phyloP scores from a whole-genome alignment of 2,888 invertebrate species.

The Coelopa pilipes region DNA sequence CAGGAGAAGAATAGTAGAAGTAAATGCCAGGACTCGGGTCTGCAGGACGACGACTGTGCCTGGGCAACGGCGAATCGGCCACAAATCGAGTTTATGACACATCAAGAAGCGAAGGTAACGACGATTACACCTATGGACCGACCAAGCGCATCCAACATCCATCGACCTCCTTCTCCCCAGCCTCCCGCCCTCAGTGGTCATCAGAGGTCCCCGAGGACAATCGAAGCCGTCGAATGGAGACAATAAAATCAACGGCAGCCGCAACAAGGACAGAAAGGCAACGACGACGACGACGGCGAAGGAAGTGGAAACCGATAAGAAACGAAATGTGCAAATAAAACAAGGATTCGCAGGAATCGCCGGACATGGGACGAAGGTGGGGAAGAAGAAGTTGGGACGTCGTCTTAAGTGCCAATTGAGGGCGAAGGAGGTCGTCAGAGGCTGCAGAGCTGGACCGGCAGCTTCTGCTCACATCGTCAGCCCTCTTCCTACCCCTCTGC shows the following conservation, averaged over 20 bases:
- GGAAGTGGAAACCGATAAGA: constrained; percentile 30
- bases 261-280: no score
- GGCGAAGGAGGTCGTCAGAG: not conserved
- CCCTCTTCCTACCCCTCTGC: not conserved
- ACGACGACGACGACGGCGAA: not conserved
- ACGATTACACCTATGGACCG: constrained; percentile 8
- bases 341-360: constrained; percentile 7
- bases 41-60: constrained; percentile 5
- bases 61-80: constrained; percentile 24
- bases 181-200: not conserved
- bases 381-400: not conserved
- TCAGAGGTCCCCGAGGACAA: constrained; percentile 19
- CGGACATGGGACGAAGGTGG: no score
- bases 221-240: constrained; percentile 7
- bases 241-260: constrained; percentile 31
- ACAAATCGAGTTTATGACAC: constrained; percentile 50
- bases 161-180: no score
- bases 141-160: not conserved
- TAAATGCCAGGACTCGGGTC: no score
- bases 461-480: not conserved
- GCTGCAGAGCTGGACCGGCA: not conserved
- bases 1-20: no score
- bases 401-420: constrained; percentile 23
- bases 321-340: constrained; percentile 36
- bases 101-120: constrained; percentile 47